These are phyloP conservation scores for Pseudorasbora parva DNA, from an alignment of 2,113 vertebrate genomes.

Conservation along the genomic window DNA sequence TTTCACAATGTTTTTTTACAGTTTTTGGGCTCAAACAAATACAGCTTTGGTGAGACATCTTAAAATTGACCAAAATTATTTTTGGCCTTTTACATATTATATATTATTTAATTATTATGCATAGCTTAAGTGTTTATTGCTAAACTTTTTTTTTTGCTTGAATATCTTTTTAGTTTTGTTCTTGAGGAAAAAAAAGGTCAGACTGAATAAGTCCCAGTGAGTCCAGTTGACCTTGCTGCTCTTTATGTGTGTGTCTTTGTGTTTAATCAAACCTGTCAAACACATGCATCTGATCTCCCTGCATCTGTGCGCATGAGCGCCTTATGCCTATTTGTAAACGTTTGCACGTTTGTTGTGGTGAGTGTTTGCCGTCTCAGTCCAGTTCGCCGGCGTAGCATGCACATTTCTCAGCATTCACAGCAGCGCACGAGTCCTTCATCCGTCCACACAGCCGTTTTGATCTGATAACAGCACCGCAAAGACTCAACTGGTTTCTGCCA, in stretches of 20 bases:
- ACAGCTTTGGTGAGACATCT: not conserved
- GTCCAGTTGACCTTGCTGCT: conserved; percentile 1
- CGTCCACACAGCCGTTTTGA: conserved; percentile 17
- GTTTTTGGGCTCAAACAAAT: not conserved
- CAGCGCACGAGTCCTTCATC: not conserved
- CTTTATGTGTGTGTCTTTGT: conserved; percentile 33
- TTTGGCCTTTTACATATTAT: not conserved
- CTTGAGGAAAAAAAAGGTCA: not conserved
- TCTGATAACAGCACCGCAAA: conserved; percentile 12
- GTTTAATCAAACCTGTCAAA: conserved; percentile 28
- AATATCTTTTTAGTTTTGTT: not conserved
- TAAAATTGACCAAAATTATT: too few relatives aligned
- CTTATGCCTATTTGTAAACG: conserved; percentile 3
- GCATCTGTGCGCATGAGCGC: conserved; percentile 21
- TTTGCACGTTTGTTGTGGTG: conserved; percentile 42
- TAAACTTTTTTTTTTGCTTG: not conserved
- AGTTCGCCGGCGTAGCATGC: not conserved
- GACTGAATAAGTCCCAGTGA: too few relatives aligned
- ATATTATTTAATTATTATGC: not conserved
- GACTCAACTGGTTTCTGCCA: conserved; percentile 1
- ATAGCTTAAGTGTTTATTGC: not conserved
- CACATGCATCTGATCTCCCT: conserved; percentile 32
- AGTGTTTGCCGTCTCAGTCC: conserved; percentile 52
- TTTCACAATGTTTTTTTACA: not conserved
- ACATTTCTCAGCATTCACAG: conserved; percentile 15